Conservation (phyloP, 2,888 invertebrate genomes). For the Drosophila gaucha region DNA sequence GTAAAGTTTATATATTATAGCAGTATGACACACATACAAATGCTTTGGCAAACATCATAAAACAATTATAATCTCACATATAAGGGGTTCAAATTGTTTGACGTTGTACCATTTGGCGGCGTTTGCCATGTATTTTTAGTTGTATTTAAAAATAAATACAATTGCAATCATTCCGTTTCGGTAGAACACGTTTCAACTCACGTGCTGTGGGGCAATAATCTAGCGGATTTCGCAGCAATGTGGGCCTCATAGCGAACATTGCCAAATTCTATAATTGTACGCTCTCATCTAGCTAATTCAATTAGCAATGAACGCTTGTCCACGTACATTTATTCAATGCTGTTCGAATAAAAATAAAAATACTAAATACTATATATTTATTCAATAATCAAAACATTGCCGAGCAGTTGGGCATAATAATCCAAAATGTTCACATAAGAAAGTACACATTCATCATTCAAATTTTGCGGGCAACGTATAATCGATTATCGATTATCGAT, state of each 20-base stretch:
- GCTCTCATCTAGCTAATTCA: slow-evolving; percentile 45
- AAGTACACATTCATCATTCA: too few species aligned
- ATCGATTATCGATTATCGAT: not conserved
- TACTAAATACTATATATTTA: not conserved
- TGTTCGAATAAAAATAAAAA: not conserved
- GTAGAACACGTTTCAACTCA: slow-evolving; percentile 52
- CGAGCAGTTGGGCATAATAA: too few species aligned
- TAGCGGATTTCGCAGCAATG: slow-evolving; percentile 70
- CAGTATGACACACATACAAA: not conserved
- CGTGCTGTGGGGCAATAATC: slow-evolving; percentile 70
- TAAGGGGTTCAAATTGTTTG: slow-evolving; percentile 38
- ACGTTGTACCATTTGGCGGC: slow-evolving; percentile 6
- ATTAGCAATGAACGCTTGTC: slow-evolving; percentile 48
- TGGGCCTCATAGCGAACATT: slow-evolving; percentile 16
- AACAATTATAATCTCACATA: slow-evolving; percentile 49
- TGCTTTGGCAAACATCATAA: slow-evolving; percentile 19
- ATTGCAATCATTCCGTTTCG: slow-evolving; percentile 53
- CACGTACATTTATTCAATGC: slow-evolving; percentile 13
- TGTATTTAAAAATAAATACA: slow-evolving; percentile 43
- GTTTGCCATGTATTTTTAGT: slow-evolving; percentile 42
- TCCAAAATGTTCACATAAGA: too few species aligned
- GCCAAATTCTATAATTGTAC: slow-evolving; percentile 51
- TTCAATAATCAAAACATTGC: slow-evolving; percentile 11
- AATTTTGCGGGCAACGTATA: not conserved
- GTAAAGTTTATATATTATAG: not conserved